Percentiles rank a stretch among this genome's conserved stretches.
Conservation (phyloP, 2,113 vertebrate species). For the Pangasianodon hypophthalmus region DNA sequence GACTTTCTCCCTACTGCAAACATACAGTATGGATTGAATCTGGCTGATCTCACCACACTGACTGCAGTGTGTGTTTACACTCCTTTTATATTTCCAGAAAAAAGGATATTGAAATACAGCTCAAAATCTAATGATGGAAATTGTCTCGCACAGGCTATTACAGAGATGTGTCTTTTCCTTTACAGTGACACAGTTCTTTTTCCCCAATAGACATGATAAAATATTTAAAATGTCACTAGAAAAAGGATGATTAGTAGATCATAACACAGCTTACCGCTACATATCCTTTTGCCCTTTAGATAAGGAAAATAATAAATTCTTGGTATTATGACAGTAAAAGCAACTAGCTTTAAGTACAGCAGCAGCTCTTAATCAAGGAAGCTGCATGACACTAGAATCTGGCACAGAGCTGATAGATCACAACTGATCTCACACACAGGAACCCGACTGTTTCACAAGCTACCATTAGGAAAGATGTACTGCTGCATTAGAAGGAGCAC, state of each 20-base stretch:
- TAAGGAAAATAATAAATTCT: neutral
- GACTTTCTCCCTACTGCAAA: conserved; percentile 9
- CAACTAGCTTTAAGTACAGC: neutral
- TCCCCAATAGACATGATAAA: neutral
- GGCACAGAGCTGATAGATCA: conserved; percentile 20
- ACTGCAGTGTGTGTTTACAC: neutral
- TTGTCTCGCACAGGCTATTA: neutral
- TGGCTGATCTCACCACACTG: neutral
- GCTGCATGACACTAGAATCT: conserved; percentile 14
- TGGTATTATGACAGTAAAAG: neutral
- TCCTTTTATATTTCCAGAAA: neutral
- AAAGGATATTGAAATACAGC: neutral
- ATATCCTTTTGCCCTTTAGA: conserved; percentile 22
- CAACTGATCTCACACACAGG: neutral
- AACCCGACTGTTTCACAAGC: neutral
- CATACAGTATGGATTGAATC: neutral
- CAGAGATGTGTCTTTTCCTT: neutral
- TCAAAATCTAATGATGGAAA: neutral
- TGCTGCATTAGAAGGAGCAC: neutral
- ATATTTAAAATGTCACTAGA: conserved; percentile 3
- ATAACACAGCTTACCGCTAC: neutral
- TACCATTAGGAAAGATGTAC: conserved; percentile 4
- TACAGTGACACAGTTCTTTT: neutral
- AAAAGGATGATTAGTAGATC: neutral
- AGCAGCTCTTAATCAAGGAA: conserved; percentile 18